Conservation (phyloP, 1,140 invertebrate species). For the Meloidogyne exigua region DNA sequence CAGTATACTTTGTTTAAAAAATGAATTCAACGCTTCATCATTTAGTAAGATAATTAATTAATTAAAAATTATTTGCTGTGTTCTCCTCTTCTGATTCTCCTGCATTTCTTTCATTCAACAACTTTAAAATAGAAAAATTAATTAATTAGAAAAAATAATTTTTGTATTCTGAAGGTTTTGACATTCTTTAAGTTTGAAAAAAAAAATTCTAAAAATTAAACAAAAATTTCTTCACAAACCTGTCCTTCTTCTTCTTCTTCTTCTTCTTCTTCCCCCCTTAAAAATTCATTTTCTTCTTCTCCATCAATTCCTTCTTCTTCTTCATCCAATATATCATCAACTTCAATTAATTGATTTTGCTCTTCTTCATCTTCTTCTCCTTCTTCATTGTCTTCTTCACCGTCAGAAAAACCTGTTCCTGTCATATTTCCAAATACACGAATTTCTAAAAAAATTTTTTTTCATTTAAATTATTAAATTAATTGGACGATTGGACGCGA, state of each 20-base stretch:
- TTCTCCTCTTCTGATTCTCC: constrained; percentile 27
- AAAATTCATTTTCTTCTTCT: constrained; percentile 28
- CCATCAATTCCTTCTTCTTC: constrained; percentile 25
- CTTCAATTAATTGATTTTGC: constrained; percentile 16
- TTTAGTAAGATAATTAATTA: no score
- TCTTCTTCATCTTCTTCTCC: constrained; percentile 24
- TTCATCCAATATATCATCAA: constrained; percentile 13
- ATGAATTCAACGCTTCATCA: no score
- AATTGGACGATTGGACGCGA: not conserved
- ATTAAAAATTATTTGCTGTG: constrained; percentile 14
- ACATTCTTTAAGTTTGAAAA: no score
- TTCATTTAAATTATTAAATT: no score
- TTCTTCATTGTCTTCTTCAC: constrained; percentile 47
- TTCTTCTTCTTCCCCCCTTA: constrained; percentile 34
- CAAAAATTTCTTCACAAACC: not conserved
- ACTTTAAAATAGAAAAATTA: not conserved
- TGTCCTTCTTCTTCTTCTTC: constrained; percentile 37
- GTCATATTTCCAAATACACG: constrained; percentile 51
- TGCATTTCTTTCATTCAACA: not conserved
- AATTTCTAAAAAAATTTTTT: constrained; percentile 29
- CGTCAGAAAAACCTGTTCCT: constrained; percentile 47
- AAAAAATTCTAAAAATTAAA: not conserved
- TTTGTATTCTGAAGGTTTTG: no score
- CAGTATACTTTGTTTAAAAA: no score
- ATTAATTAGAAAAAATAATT: not conserved